A percentile compares a stretch with the other conserved stretches of the same genome.
phyloP scores from a whole-genome alignment of 37 sponge, comb jelly and placozoan species.

The Crambe crambe region DNA sequence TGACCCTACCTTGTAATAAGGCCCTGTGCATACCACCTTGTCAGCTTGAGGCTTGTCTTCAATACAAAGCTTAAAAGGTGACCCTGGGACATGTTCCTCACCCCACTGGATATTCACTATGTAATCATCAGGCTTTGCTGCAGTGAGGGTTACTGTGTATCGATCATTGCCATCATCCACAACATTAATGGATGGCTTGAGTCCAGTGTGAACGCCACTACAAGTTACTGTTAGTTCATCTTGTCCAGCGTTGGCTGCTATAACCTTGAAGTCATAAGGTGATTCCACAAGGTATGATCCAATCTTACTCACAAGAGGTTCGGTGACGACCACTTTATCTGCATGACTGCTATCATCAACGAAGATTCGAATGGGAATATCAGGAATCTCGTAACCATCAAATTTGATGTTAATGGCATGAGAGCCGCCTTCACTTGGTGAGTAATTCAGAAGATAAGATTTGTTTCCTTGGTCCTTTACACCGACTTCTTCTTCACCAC shows the following conservation, averaged over 20 bases:
- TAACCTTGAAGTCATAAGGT: slow-evolving; percentile 52
- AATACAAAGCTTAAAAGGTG: slow-evolving; percentile 57
- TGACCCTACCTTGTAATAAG: slow-evolving; percentile 38
- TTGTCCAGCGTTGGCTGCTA: slow-evolving; percentile 40
- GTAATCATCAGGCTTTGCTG: slow-evolving; percentile 44
- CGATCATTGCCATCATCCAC: slow-evolving; percentile 18
- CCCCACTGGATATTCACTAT: slow-evolving; percentile 55
- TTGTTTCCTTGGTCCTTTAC: slow-evolving; percentile 24
- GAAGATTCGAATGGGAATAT: slow-evolving; percentile 44
- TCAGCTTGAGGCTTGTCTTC: slow-evolving; percentile 50
- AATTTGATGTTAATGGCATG: slow-evolving; percentile 61
- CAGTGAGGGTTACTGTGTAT: slow-evolving; percentile 44
- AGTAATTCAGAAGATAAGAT: slow-evolving; percentile 51
- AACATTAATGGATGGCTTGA: slow-evolving; percentile 26
- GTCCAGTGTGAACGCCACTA: slow-evolving; percentile 34
- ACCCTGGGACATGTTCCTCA: slow-evolving; percentile 61
- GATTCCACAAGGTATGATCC: slow-evolving; percentile 48
- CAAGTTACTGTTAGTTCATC: slow-evolving; percentile 24
- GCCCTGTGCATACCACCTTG: slow-evolving; percentile 37
- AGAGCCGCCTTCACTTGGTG: slow-evolving; percentile 47
- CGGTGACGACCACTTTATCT: slow-evolving; percentile 47
- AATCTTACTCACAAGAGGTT: slow-evolving; percentile 29
- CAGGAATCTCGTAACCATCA: slow-evolving; percentile 56
- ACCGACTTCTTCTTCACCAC: slow-evolving; percentile 24
- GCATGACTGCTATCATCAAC: slow-evolving; percentile 40